These are phyloP conservation scores for Cryptoblepharus egeriae DNA, from an alignment of 2,797 vertebrate species.

Conservation along the genomic window DNA sequence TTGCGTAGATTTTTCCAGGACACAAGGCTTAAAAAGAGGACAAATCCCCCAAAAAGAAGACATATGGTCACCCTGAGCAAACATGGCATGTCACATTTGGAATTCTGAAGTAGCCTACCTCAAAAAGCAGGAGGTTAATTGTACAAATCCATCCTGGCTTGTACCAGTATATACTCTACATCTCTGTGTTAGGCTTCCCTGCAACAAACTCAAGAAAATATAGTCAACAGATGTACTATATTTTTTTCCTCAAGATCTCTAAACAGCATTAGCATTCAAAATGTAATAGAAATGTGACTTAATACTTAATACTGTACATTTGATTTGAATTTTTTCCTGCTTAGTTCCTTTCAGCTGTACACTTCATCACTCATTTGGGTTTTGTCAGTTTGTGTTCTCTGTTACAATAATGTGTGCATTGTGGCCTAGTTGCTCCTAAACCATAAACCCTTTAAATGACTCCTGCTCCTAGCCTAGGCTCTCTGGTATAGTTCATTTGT, in stretches of 20 bases:
- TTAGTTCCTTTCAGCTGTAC: not conserved
- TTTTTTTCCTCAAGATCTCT: too few relatives aligned
- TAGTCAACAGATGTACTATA: not conserved
- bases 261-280: not conserved
- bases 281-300: not conserved
- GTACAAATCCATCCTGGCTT: too few relatives aligned
- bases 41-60: too few relatives aligned
- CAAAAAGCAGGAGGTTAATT: too few relatives aligned
- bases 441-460: not conserved
- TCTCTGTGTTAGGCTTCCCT: not conserved
- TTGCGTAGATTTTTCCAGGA: too few relatives aligned
- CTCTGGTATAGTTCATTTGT: slow-evolving; percentile 15
- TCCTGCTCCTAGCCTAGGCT: not conserved
- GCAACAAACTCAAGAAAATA: not conserved
- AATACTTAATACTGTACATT: too few relatives aligned
- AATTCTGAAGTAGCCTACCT: too few relatives aligned
- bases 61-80: too few relatives aligned
- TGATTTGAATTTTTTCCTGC: not conserved
- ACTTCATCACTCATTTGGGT: not conserved
- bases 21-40: too few relatives aligned
- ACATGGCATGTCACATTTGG: too few relatives aligned
- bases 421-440: not conserved
- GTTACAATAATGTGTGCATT: not conserved
- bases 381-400: not conserved
- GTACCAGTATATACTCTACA: too few relatives aligned